These are phyloP conservation scores for Halichoerus grypus DNA, from an alignment of 2,113 vertebrate species.

Conservation along the genomic window DNA sequence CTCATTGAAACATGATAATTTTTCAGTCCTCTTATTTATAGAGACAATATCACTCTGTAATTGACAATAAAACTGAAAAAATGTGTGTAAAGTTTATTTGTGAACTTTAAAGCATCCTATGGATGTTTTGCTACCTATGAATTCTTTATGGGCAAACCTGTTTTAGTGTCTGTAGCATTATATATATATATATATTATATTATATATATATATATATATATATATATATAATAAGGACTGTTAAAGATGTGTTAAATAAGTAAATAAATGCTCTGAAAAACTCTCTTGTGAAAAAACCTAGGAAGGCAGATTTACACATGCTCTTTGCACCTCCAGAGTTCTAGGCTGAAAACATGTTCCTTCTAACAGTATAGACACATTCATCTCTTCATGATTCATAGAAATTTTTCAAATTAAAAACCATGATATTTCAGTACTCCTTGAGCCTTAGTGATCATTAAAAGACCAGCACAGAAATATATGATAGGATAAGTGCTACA, in stretches of 20 bases:
- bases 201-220: not conserved
- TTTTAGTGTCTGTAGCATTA: not conserved
- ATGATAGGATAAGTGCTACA: not conserved
- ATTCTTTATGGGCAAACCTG: not conserved
- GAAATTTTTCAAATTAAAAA: not conserved
- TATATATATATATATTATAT: too few relatives aligned
- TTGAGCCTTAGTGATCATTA: not conserved
- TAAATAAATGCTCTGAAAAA: not conserved
- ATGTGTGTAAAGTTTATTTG: not conserved
- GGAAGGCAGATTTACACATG: not conserved
- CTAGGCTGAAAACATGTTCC: not conserved
- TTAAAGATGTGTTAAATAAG: slow-evolving; percentile 27
- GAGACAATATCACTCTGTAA: not conserved
- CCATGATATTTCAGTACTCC: not conserved
- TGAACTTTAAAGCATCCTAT: slow-evolving; percentile 17
- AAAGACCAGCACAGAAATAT: not conserved
- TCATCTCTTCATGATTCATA: not conserved
- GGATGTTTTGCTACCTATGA: not conserved
- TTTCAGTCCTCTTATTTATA: not conserved
- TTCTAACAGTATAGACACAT: not conserved
- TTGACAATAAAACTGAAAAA: not conserved
- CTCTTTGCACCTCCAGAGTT: not conserved
- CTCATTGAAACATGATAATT: not conserved
- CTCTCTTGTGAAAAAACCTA: not conserved
- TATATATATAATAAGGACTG: not conserved